phyloP scores from a whole-genome alignment of 2,113 vertebrate genomes.

The Mustela nigripes region DNA sequence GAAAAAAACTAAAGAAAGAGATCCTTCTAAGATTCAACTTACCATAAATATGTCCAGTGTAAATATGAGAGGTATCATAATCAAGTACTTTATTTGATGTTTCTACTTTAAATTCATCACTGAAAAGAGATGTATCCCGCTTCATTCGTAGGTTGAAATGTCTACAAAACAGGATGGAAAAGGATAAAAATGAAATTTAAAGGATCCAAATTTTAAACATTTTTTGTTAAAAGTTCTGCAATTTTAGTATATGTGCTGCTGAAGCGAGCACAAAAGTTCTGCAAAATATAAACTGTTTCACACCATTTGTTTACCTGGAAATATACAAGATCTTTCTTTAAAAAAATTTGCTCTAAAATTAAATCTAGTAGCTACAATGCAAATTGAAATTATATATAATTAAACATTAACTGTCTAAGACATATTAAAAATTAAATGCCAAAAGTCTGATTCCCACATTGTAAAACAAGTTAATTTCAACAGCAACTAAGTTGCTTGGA shows the following conservation, averaged over 20 bases:
- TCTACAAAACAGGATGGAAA: constrained; percentile 86
- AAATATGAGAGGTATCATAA: constrained; percentile 97
- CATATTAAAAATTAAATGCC: constrained; percentile 17
- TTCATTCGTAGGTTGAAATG: constrained; percentile 97
- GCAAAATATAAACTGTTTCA: constrained; percentile 15
- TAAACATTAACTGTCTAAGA: constrained; percentile 35
- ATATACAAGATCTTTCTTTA: constrained; percentile 40
- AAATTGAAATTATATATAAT: constrained; percentile 48
- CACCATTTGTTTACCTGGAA: constrained; percentile 16
- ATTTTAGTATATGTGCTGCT: neutral
- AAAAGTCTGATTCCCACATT: neutral
- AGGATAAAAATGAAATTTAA: constrained; percentile 57
- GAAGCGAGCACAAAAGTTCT: neutral
- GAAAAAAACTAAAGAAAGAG: constrained; percentile 12
- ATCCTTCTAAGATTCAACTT: constrained; percentile 83
- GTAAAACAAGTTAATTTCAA: constrained; percentile 45
- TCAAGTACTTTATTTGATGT: constrained; percentile 91
- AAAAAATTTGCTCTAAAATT: constrained; percentile 43
- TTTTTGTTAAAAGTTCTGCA: constrained; percentile 29
- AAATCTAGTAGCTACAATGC: neutral
- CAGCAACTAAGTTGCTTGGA: neutral
- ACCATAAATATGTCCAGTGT: constrained; percentile 97
- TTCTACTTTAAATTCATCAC: constrained; percentile 95
- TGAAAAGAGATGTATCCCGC: constrained; percentile 94
- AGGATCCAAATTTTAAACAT: constrained; percentile 52